phyloP scores from a whole-genome alignment of 2,888 invertebrate species.

The Quadroppia sp. region DNA sequence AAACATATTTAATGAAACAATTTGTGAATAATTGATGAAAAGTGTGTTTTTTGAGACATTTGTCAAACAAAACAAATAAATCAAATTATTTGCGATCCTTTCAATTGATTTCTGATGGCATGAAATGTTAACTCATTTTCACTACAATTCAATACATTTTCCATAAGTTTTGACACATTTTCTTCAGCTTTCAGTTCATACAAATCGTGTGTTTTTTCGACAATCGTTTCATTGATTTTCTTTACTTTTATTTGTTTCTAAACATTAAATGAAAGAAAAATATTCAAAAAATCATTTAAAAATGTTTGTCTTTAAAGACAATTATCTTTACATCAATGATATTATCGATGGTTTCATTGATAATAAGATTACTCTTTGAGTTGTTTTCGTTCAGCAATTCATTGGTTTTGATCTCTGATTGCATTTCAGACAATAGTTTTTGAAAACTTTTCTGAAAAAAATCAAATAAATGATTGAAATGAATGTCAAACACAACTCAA shows the following conservation, averaged over 20 bases:
- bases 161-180: too few relatives aligned
- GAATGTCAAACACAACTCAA: background rate
- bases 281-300: background rate
- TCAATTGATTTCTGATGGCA: too few relatives aligned
- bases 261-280: constrained; percentile 11
- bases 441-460: too few relatives aligned
- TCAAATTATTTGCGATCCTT: too few relatives aligned
- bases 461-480: background rate
- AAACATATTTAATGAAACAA: too few relatives aligned
- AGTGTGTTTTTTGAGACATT: too few relatives aligned
- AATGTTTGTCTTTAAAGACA: background rate
- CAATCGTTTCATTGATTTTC: constrained; percentile 8
- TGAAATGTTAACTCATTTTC: too few relatives aligned
- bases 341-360: background rate
- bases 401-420: background rate
- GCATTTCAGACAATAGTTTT: background rate
- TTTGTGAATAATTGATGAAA: too few relatives aligned
- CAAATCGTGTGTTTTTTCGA: constrained; percentile 3
- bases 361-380: background rate
- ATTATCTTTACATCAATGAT: constrained; percentile 12
- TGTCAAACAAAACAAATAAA: too few relatives aligned
- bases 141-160: too few relatives aligned
- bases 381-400: constrained; percentile 3
- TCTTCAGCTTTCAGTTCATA: background rate
- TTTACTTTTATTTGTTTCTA: constrained; percentile 21